These are phyloP conservation scores for Cebidichthys violaceus DNA, from an alignment of 2,113 vertebrate genomes.

Conservation along the genomic window DNA sequence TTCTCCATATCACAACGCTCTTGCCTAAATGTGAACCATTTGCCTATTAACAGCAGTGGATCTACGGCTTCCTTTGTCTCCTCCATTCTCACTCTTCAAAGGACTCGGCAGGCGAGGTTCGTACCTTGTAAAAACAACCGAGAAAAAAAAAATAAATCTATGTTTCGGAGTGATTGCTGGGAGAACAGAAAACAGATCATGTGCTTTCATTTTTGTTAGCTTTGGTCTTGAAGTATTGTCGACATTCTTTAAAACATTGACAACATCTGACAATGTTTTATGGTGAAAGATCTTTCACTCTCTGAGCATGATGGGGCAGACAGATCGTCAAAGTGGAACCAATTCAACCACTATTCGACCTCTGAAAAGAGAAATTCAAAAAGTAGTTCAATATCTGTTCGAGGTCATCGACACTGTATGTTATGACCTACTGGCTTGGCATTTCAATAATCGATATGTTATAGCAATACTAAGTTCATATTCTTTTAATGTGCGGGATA, in stretches of 20 bases:
- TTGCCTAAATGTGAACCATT: constrained; percentile 81
- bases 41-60: constrained; percentile 78
- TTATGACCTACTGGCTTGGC: not conserved
- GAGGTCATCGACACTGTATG: not conserved
- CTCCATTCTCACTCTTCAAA: constrained; percentile 79
- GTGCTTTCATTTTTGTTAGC: constrained; percentile 79
- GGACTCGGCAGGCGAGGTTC: constrained; percentile 57
- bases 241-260: constrained; percentile 82
- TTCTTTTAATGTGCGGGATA: not conserved
- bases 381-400: constrained; percentile 16
- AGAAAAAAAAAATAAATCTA: constrained; percentile 29
- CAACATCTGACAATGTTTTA: constrained; percentile 80
- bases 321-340: constrained; percentile 70
- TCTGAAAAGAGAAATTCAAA: constrained; percentile 40
- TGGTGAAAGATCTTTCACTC: constrained; percentile 64
- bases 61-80: constrained; percentile 76
- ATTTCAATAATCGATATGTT: too few species aligned
- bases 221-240: constrained; percentile 77
- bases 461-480: not conserved
- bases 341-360: constrained; percentile 40
- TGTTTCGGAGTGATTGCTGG: constrained; percentile 72
- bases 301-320: constrained; percentile 43
- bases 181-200: constrained; percentile 74
- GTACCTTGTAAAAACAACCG: constrained; percentile 81
- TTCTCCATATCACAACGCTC: constrained; percentile 76